These are phyloP conservation scores for Hyposmocoma kahamanoa DNA, from an alignment of 1,140 invertebrate species.

Conservation along the genomic window DNA sequence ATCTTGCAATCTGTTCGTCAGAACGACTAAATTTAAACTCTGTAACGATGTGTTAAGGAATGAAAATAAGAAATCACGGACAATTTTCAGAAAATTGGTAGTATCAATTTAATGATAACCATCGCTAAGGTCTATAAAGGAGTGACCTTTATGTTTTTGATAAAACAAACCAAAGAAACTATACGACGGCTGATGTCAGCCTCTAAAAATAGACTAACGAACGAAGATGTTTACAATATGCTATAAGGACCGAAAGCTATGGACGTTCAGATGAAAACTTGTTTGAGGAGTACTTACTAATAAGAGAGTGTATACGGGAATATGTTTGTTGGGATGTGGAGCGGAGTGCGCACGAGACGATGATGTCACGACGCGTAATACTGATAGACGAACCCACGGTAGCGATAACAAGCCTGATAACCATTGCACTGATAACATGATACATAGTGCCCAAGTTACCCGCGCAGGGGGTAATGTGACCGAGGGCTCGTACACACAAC, in stretches of 20 bases:
- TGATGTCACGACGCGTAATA: constrained; percentile 48
- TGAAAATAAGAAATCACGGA: not conserved
- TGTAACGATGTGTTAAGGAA: too few species aligned
- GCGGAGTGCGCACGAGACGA: constrained; percentile 10
- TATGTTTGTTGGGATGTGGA: not conserved
- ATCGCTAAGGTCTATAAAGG: not conserved
- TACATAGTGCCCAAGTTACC: constrained; percentile 20
- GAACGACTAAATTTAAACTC: too few species aligned
- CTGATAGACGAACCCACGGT: constrained; percentile 56
- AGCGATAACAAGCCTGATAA: constrained; percentile 54
- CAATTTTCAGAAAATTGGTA: not conserved
- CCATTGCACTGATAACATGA: constrained; percentile 45
- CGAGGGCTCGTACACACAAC: too few species aligned
- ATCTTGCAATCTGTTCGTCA: too few species aligned
- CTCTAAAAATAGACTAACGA: constrained; percentile 38
- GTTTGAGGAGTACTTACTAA: too few species aligned
- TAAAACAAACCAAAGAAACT: constrained; percentile 23
- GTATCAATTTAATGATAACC: not conserved
- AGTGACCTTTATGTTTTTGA: constrained; percentile 29
- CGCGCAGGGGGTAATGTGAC: not conserved
- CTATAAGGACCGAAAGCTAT: constrained; percentile 1
- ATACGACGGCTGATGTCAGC: constrained; percentile 43
- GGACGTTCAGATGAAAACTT: not conserved
- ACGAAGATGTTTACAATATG: constrained; percentile 45
- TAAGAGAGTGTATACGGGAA: too few species aligned